Base-by-base conservation (phyloP, 2,797 vertebrate genomes). In the Caiman crocodilus region DNA sequence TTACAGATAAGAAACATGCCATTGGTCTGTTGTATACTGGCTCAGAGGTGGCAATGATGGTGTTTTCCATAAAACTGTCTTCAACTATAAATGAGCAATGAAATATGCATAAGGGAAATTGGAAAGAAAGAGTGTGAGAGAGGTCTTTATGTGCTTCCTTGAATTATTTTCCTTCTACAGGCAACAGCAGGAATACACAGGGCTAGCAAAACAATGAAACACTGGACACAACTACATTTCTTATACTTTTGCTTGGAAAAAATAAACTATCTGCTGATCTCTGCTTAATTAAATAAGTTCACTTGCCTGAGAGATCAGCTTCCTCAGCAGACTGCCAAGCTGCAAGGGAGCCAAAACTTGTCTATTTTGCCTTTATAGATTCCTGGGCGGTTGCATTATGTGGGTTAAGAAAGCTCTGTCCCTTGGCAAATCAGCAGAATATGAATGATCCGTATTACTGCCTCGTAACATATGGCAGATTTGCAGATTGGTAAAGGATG, bases 51-150 rank as follows among this genome's bases (percentile, higher is more conserved):
- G 42, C 42, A 50, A 50, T 50, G 10, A 20, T 32, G 55, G 32
- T 77, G 67, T 79, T 85, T 88, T 86, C 75, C 90, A 88, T 78
- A 91, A 94, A 93, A 82, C 92, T n/a, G 79, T 50, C 79, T 89
- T 90, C 94, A 82, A 79, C 78, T 77, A 2, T 7, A 87, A 92
- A 90, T 18, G 92, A 79, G 73, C 85, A 65, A 56, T 82, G 63
- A 57, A 71, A 21, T 79, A 82, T 79, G 26, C 67, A 84, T 84
- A 42, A 93, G 92, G 75, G 6, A 82, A 94, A 60, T 56, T 32
- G 15, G 64, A 80, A 85, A 55, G 4, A 23, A 3, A 74, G 26
- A 30, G 75, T 78, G 42, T 50, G 35, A 2, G 1, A 76, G 17
- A 59, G 7, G n/a, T 58, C 55, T 90, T 85, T 78, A 67, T 90